Evolutionary conservation across 2,797 vertebrate genomes (phyloP), one percentile per base, ranked within the genome.

Genomic region (Ptychobarbus kaznakovi): DNA sequence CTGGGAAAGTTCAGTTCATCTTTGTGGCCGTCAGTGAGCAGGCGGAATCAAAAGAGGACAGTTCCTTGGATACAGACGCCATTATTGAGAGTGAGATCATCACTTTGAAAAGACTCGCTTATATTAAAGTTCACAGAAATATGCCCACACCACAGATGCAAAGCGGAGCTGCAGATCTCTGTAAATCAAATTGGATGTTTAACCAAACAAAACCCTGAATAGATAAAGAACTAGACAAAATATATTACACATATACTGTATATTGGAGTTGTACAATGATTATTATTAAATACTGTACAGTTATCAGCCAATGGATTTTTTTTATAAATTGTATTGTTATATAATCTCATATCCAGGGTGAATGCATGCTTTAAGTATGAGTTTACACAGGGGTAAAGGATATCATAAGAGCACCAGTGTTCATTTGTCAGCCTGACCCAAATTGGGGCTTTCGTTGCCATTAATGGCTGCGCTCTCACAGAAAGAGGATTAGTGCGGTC

Each of bases 401-500:
- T 42, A 61, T 66, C 53, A 78, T 65, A 68, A 63, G 25, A 58
- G 73, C 63, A 6, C 4, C 75, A 58, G 56, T 58, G 58, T 65
- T 69, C 44, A 68, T 82, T 63, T 80, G 78, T 35, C 73, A 63
- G 77, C 87, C 68, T 86, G 82, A 80, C 87, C 86, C 83, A 86
- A 53, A 86, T 79, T 85, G 80, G 72, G 18, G 38, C 63, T 68
- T 87, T 83, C 82, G 87, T 89, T 80, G 70, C 90, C 92, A 92
- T 94, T 94, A 93, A 93, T 91, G 91, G 93, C 90, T 74, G 46
- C 25, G 92, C 91, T 83, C 18, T 86, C 88, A 83, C 90, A 85
- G 69, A 87, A 88, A 83, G 92, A 80, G 87, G 94, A 94, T 96
- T 94, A 95, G 93, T 90, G 88, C 69, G 4, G 92, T 92, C 92